Evolutionary conservation across 2,797 vertebrate species (phyloP).

Genomic region (Synaphobranchus kaupii): DNA sequence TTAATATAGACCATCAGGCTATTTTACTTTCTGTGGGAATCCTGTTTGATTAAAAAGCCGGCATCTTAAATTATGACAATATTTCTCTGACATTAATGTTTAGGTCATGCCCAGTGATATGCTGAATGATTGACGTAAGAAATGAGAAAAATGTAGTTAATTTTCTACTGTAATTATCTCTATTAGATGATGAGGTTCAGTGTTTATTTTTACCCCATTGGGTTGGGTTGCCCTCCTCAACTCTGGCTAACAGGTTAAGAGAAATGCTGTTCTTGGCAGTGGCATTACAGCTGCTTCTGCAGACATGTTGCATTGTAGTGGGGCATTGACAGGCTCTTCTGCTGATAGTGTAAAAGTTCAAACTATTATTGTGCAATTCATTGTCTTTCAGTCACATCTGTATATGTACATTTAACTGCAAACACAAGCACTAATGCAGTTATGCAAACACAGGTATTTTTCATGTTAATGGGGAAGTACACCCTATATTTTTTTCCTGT

Average conservation of each 20-base stretch:
- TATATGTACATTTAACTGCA: not conserved
- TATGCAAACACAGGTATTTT: not conserved
- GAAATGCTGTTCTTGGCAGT: not conserved
- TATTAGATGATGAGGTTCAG: not conserved
- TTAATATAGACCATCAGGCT: not conserved
- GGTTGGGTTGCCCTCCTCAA: not conserved
- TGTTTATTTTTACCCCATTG: not conserved
- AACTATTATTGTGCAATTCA: too few species aligned
- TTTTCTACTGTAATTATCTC: not conserved
- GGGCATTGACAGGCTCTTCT: not conserved
- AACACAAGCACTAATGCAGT: not conserved
- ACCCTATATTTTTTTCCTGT: too few species aligned
- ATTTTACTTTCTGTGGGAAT: not conserved
- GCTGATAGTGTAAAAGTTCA: too few species aligned
- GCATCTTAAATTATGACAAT: not conserved
- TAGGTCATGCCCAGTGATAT: not conserved
- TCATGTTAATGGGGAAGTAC: too few species aligned
- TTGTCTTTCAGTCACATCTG: too few species aligned
- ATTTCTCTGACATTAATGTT: not conserved
- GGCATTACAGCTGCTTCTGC: not conserved
- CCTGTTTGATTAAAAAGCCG: not conserved
- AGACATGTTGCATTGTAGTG: not conserved
- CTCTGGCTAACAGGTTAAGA: not conserved
- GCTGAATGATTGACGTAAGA: not conserved
- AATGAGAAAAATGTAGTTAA: not conserved